Evolutionary conservation across 2,113 vertebrate species (phyloP).

Genomic region (Austrofundulus limnaeus): DNA sequence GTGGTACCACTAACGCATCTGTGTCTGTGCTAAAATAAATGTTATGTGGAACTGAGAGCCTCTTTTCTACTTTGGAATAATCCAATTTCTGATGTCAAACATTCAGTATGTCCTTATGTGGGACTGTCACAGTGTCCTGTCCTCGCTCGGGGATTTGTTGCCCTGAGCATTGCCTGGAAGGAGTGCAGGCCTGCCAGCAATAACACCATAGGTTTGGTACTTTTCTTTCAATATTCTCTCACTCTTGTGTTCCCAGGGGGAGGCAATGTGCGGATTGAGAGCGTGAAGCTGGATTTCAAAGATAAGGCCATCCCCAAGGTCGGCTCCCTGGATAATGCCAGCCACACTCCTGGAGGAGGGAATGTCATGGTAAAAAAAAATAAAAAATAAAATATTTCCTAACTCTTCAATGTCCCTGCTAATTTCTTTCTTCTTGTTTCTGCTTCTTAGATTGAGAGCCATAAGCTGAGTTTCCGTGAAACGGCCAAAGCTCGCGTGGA

Average conservation of each 20-base stretch:
- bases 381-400: background rate
- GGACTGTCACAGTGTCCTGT: background rate
- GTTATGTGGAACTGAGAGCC: too few relatives aligned
- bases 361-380: conserved; percentile 85
- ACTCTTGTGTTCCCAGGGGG: conserved; percentile 78
- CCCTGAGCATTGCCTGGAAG: conserved; percentile 6
- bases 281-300: conserved; percentile 95
- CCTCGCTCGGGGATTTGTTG: conserved; percentile 2
- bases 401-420: background rate
- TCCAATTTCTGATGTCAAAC: too few relatives aligned
- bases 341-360: conserved; percentile 89
- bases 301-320: conserved; percentile 93
- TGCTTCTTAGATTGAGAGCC: conserved; percentile 87
- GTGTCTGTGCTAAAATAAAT: too few relatives aligned
- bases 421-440: background rate
- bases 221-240: conserved; percentile 12
- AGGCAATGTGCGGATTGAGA: conserved; percentile 90
- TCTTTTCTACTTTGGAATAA: too few relatives aligned
- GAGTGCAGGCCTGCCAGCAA: conserved; percentile 6
- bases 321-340: conserved; percentile 88
- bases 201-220: conserved; percentile 7
- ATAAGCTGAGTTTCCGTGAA: conserved; percentile 93
- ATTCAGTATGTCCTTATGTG: too few relatives aligned
- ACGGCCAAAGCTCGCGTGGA: conserved; percentile 91
- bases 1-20: too few relatives aligned